Percentiles rank a stretch among this genome's conserved stretches.
Evolutionary conservation across 2,888 invertebrate genomes (phyloP).

Genomic region (Drepana falcataria): DNA sequence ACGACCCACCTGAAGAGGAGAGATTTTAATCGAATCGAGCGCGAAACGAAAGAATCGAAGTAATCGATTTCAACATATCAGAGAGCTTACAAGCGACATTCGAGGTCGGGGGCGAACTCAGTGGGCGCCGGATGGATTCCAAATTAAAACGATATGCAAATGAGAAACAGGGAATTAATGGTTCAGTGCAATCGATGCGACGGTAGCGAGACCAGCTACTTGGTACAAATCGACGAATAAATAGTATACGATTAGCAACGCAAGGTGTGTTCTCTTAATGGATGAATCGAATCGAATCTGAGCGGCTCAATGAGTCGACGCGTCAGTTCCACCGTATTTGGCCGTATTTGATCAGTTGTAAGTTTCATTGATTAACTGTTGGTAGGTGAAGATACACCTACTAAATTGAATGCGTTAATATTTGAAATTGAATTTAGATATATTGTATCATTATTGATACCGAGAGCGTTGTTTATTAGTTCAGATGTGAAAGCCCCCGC

Average conservation of each 20-base stretch:
- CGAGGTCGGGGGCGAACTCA: slow-evolving; percentile 62
- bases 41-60: slow-evolving; percentile 56
- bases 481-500: slow-evolving; percentile 45
- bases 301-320: slow-evolving; percentile 52
- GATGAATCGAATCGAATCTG: slow-evolving; percentile 54
- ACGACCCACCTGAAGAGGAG: slow-evolving; percentile 49
- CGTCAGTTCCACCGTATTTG: slow-evolving; percentile 46
- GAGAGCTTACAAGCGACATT: slow-evolving; percentile 57
- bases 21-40: slow-evolving; percentile 53
- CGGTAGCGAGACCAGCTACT: slow-evolving; percentile 60
- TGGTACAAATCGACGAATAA: slow-evolving; percentile 72
- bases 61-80: slow-evolving; percentile 71
- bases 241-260: slow-evolving; percentile 63
- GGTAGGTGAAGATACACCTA: slow-evolving; percentile 33
- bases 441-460: slow-evolving; percentile 11
- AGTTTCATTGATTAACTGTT: slow-evolving; percentile 49
- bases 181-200: slow-evolving; percentile 63
- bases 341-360: slow-evolving; percentile 45
- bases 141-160: slow-evolving; percentile 76
- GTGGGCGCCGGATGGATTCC: slow-evolving; percentile 71
- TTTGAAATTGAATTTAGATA: slow-evolving; percentile 15
- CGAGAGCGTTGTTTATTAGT: slow-evolving; percentile 18
- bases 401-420: slow-evolving; percentile 29
- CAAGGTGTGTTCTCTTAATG: slow-evolving; percentile 59
- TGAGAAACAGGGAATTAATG: slow-evolving; percentile 63